Percentiles rank a stretch among this genome's conserved stretches.
Conservation (phyloP, 2,797 vertebrate species). For the Margarornis squamiger region DNA sequence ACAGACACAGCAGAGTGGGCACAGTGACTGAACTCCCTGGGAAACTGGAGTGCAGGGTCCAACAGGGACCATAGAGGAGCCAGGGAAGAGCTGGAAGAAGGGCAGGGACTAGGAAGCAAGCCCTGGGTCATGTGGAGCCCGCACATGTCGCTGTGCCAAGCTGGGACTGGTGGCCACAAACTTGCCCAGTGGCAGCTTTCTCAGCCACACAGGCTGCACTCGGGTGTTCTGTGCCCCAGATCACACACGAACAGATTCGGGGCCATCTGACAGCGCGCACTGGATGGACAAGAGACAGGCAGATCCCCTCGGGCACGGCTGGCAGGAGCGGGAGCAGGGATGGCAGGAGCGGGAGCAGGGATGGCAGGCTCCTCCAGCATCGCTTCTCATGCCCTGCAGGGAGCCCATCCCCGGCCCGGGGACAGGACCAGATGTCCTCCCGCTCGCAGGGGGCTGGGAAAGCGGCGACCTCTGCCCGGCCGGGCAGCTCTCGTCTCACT, state of each 20-base stretch:
- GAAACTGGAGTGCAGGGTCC: fast-evolving
- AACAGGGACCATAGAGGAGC: not conserved
- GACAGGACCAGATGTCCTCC: constrained; percentile 81
- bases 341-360: not conserved
- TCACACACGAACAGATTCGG: not conserved
- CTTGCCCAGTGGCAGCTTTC: fast-evolving
- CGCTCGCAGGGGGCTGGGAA: constrained; percentile 81
- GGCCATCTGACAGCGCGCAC: fast-evolving
- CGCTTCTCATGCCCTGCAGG: constrained; percentile 72
- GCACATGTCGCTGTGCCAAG: fast-evolving
- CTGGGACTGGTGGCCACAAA: not conserved
- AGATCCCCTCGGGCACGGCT: fast-evolving
- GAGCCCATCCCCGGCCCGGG: constrained; percentile 64
- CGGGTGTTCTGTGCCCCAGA: not conserved
- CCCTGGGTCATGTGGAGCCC: not conserved
- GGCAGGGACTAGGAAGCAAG: not conserved
- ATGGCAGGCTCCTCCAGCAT: not conserved
- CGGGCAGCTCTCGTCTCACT: not conserved
- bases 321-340: not conserved
- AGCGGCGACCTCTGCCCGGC: constrained; percentile 75
- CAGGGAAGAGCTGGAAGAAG: not conserved
- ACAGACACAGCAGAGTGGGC: not conserved
- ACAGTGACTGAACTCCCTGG: not conserved
- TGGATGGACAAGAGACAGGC: not conserved
- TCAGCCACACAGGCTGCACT: not conserved